Evolutionary conservation across 2,113 vertebrate species (phyloP).

Genomic region (Labeo catla): DNA sequence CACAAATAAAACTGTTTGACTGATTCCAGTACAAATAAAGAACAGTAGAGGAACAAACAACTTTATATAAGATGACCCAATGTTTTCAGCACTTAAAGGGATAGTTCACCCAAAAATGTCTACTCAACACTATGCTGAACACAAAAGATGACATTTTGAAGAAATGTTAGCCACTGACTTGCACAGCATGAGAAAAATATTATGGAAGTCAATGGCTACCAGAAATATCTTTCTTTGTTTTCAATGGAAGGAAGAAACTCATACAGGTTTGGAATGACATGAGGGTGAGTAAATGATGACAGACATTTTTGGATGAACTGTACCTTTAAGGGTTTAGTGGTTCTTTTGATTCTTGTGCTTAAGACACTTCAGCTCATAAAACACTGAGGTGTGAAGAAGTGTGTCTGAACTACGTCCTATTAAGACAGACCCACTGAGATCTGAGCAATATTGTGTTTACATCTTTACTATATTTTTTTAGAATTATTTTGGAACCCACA

Average conservation of each 20-base stretch:
- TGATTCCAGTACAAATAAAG: background rate
- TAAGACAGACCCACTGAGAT: background rate
- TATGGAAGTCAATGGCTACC: too few relatives aligned
- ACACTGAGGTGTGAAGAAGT: slow-evolving; percentile 10
- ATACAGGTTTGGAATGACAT: too few relatives aligned
- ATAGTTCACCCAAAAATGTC: background rate
- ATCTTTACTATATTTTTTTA: too few relatives aligned
- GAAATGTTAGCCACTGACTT: too few relatives aligned
- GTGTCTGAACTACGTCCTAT: background rate
- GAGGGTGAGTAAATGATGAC: too few relatives aligned
- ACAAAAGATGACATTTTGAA: too few relatives aligned
- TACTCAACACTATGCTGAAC: background rate
- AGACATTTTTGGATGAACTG: too few relatives aligned
- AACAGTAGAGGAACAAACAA: background rate
- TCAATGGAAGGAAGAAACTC: too few relatives aligned
- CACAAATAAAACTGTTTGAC: background rate
- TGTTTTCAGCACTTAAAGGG: background rate
- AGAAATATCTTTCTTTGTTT: too few relatives aligned
- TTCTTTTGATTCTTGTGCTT: background rate
- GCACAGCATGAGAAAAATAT: too few relatives aligned
- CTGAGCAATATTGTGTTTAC: too few relatives aligned
- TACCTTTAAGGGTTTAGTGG: background rate
- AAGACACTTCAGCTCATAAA: background rate
- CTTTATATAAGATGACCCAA: background rate
- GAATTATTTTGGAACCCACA: too few relatives aligned